Percentiles rank a stretch among this genome's conserved stretches.
These are phyloP conservation scores for Anser cygnoides DNA, from an alignment of 2,113 vertebrate genomes.

Conservation along the genomic window DNA sequence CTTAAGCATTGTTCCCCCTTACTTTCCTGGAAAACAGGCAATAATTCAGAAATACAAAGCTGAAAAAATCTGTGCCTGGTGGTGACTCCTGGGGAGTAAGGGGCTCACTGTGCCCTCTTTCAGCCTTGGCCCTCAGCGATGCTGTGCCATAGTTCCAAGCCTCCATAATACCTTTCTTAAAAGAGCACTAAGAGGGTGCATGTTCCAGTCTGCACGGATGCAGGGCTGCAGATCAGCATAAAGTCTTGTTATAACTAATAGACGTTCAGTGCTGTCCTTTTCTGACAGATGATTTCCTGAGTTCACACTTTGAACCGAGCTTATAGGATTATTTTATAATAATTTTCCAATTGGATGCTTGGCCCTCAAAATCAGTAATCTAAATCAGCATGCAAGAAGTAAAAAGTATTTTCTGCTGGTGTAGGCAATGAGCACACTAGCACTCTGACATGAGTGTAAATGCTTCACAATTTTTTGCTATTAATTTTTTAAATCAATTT, in stretches of 20 bases:
- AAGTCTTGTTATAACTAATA: background rate
- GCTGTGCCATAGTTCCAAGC: background rate
- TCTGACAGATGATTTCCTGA: background rate
- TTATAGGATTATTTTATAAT: background rate
- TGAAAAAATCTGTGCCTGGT: background rate
- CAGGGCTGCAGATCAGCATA: background rate
- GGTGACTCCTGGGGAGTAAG: background rate
- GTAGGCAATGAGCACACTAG: background rate
- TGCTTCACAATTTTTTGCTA: background rate
- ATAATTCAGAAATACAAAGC: background rate
- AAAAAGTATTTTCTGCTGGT: constrained; percentile 10
- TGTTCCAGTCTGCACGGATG: background rate
- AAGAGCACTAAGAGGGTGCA: background rate
- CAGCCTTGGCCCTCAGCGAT: background rate
- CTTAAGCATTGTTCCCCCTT: background rate
- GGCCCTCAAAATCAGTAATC: constrained; percentile 4
- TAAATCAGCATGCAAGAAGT: background rate
- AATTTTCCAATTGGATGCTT: background rate
- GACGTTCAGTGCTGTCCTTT: background rate
- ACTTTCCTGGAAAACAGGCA: background rate
- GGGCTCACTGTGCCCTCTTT: background rate
- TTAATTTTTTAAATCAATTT: constrained; percentile 53
- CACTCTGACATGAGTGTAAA: constrained; percentile 7
- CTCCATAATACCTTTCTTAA: background rate
- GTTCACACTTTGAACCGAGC: background rate